Conservation (phyloP, 1,140 invertebrate species). For the Leptopilina boulardi region DNA sequence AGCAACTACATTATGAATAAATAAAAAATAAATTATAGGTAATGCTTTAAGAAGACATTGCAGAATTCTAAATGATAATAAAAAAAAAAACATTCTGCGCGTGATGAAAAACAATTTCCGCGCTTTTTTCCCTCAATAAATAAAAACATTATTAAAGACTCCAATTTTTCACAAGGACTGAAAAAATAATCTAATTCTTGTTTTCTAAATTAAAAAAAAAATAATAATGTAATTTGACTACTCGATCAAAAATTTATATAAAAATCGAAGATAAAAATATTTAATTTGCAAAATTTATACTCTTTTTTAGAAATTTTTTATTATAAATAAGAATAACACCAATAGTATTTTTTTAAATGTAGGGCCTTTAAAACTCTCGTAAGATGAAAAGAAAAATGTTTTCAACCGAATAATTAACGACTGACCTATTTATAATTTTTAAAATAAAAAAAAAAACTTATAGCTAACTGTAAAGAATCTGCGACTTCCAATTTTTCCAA, state of each 20-base stretch:
- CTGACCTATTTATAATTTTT: background rate
- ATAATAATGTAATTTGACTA: background rate
- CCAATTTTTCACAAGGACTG: background rate
- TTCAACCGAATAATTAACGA: background rate
- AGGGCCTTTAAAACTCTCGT: conserved; percentile 16
- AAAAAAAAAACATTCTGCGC: background rate
- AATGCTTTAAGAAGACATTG: conserved; percentile 30
- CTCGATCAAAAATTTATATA: background rate
- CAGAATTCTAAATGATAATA: conserved; percentile 26
- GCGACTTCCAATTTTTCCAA: background rate
- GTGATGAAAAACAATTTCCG: background rate
- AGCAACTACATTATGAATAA: conserved; percentile 37
- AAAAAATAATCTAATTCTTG: background rate
- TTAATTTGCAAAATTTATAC: conserved; percentile 35
- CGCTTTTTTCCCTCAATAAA: background rate
- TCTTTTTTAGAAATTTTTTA: conserved; percentile 33
- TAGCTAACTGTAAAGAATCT: background rate
- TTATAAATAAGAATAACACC: conserved; percentile 1
- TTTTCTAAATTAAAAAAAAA: background rate
- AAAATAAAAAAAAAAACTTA: background rate
- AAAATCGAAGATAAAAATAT: background rate
- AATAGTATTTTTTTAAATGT: conserved; percentile 13
- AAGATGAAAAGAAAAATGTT: conserved; percentile 5
- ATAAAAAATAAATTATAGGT: conserved; percentile 20
- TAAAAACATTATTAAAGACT: background rate